Evolutionary conservation across 2,113 vertebrate genomes (phyloP), one percentile per base, ranked within the genome.

Genomic region (Dipodomys merriami): DNA sequence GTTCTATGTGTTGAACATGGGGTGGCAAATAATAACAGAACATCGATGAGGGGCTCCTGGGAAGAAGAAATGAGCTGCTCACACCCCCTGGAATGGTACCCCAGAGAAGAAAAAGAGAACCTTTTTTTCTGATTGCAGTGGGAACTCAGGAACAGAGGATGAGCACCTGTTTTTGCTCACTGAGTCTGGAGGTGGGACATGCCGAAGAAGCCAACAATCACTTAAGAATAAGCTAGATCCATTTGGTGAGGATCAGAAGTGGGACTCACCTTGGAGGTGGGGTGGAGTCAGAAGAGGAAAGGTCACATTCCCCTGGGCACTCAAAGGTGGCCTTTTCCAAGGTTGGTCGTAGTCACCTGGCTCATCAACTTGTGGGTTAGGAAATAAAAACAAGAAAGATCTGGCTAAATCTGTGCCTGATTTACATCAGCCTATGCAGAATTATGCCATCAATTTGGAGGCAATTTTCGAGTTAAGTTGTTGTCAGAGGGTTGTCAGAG

Each of bases 391-490:
- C 1, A 20, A 81, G 83, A n/a, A 23, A 46, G 29, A 13, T 33
- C 53, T 57, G 53, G 39, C 60, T 29, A 29, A 83, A 30, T 30
- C 83, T 23, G 73, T 0, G 1, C 95, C 94, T 90, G 93, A 95
- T 62, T 89, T 95, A 10, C 73, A 94, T 62, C 96, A 84, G 85
- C 95, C 87, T 73, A 97, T 96, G 49, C 67, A 53, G 92, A 96
- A 96, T 92, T 85, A 95, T 84, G 64, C 89, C 94, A 90, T 53
- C 88, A 89, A 22, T 77, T 84, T 74, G 71, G 87, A 97, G 92
- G 94, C 94, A 97, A 97, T 97, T 97, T 97, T 97, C 95, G 92
- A 97, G 95, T 97, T 97, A 97, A 96, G 93, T 95, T 97, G 97
- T 97, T 97, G 97, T 97, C 95, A 97, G 84, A 87, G 68, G 89